Evolutionary conservation across 2,888 invertebrate genomes (phyloP).

Genomic region (Dione vanillae): DNA sequence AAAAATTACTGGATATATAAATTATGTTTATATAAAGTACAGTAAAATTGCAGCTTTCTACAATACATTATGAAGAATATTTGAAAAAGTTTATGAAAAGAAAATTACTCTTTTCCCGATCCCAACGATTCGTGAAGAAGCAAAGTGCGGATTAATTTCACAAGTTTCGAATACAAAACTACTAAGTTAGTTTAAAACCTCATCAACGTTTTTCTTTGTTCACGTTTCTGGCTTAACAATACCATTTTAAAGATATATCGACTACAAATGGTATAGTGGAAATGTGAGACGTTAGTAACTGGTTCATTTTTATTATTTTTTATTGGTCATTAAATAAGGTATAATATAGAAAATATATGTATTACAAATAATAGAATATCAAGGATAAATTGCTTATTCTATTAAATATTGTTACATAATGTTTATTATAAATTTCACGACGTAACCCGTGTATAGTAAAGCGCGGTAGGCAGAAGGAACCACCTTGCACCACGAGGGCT

Average conservation of each 20-base stretch:
- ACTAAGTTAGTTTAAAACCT: constrained; percentile 30
- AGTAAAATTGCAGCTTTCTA: constrained; percentile 1
- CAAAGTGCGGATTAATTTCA: constrained; percentile 28
- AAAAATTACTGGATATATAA: background rate
- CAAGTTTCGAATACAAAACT: constrained; percentile 29
- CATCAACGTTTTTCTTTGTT: constrained; percentile 29
- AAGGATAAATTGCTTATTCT: no score
- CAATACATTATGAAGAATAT: constrained; percentile 17
- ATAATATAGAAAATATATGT: background rate
- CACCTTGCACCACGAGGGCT: no score
- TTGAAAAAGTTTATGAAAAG: constrained; percentile 14
- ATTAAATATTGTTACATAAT: no score
- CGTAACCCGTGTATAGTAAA: no score
- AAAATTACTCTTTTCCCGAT: constrained; percentile 27
- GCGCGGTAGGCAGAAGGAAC: no score
- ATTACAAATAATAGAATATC: no score
- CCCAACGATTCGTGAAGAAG: constrained; percentile 28
- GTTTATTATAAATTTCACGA: no score
- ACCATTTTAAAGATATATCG: constrained; percentile 25
- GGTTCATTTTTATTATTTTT: background rate
- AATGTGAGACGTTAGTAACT: background rate
- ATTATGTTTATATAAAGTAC: background rate
- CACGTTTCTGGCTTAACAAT: constrained; percentile 18
- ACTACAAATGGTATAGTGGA: background rate
- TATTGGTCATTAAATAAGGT: no score